Percentiles rank a stretch among this genome's conserved stretches.
phyloP scores from a whole-genome alignment of 2,113 vertebrate genomes.

The Athene cunicularia region DNA sequence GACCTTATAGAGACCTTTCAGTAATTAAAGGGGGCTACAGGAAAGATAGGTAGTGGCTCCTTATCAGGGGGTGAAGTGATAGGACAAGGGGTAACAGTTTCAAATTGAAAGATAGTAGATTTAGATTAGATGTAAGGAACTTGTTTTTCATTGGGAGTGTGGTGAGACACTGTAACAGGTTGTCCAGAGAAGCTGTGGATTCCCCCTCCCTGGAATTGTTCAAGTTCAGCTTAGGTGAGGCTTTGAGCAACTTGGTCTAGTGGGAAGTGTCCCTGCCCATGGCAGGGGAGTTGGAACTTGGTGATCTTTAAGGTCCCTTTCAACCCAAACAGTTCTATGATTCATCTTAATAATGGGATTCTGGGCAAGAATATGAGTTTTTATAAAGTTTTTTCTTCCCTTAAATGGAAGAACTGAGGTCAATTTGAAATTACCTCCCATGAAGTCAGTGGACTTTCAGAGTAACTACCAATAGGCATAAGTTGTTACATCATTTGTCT shows the following conservation, averaged over 20 bases:
- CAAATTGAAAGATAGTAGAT: background rate
- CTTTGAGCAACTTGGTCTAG: background rate
- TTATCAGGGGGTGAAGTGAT: background rate
- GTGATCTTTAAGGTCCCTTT: background rate
- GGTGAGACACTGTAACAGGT: background rate
- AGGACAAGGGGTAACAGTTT: background rate
- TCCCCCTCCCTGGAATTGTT: background rate
- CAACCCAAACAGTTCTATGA: background rate
- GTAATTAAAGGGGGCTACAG: background rate
- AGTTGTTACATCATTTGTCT: background rate
- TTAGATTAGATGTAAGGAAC: background rate
- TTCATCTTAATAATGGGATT: background rate
- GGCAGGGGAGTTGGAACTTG: background rate
- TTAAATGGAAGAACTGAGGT: background rate
- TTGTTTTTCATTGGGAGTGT: background rate
- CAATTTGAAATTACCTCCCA: background rate
- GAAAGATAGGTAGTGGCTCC: background rate
- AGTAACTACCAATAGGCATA: background rate
- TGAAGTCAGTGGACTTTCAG: background rate
- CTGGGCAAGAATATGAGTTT: background rate
- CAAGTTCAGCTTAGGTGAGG: background rate
- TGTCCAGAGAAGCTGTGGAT: background rate
- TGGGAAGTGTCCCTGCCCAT: fast-evolving
- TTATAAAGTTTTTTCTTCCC: background rate
- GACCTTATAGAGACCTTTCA: background rate